Evolutionary conservation across 2,888 invertebrate genomes (phyloP), one percentile per base, ranked within the genome.

Genomic region (Aproaerema taeniolella): DNA sequence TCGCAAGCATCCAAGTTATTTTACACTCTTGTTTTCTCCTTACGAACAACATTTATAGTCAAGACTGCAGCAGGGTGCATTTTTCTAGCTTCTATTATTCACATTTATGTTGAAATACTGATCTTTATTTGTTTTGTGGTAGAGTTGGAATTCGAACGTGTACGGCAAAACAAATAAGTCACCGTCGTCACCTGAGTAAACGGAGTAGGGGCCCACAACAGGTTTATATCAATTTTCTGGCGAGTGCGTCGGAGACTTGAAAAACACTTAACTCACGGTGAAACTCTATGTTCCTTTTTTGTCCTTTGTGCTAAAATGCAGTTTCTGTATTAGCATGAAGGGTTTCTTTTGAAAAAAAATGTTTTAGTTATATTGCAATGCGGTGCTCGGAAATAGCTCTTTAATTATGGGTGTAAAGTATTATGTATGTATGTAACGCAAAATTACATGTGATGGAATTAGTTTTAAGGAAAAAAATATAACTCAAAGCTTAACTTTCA

Each of bases 141-240:
- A 68, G 51, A 53, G 61, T 49, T 46, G 53, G 55, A 42, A 46
- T 58, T 75, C 38, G 53, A 49, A 52, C 53, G 55, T 47, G 17
- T 25, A 7, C 15, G 34, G 46, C 39, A 55, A 61, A 62, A 59
- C 58, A 69, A 74, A 78, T 72, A 78, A 72, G 73, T 74, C 70
- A 66, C 53, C 61, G 69, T 68, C 68, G 76, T 74, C 80, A 75
- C 72, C 78, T 78, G 77, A 64, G 64, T 67, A 75, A 80, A 74
- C 75, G 64, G 65, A 65, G 68, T 64, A 16, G 62, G 58, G 53
- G 58, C 67, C 74, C 74, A 74, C 73, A 78, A 79, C 73, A 79
- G 76, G 79, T 83, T 85, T 83, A 76, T 81, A 78, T 81, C 80
- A 85, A 83, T 85, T 85, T 83, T 83, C 83, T 67, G 65, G 74